Evolutionary conservation across 2,113 vertebrate species (phyloP).

Genomic region (Verasper variegatus): DNA sequence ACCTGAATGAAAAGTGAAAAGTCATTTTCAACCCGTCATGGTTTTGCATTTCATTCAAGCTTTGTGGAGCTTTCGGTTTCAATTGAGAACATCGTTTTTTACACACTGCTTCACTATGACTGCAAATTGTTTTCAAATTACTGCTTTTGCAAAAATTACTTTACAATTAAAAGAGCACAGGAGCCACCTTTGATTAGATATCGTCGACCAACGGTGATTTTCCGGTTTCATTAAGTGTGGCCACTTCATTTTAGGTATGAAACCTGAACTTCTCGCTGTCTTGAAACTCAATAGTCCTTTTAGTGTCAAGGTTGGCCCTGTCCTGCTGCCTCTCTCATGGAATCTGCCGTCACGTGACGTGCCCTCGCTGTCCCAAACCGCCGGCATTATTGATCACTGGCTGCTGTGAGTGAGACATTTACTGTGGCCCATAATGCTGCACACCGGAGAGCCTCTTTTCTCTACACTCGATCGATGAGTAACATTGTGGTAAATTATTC

Average conservation of each 20-base stretch:
- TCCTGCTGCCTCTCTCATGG: slow-evolving; percentile 69
- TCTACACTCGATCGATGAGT: slow-evolving; percentile 42
- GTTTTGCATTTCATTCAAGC: not conserved
- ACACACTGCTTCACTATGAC: not conserved
- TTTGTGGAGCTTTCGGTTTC: not conserved
- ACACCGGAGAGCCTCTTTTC: slow-evolving; percentile 32
- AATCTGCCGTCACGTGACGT: slow-evolving; percentile 73
- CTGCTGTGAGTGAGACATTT: slow-evolving; percentile 61
- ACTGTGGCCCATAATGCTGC: slow-evolving; percentile 55
- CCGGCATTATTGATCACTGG: slow-evolving; percentile 69
- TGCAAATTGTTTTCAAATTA: not conserved
- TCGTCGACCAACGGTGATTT: slow-evolving; percentile 40
- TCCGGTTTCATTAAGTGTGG: slow-evolving; percentile 70
- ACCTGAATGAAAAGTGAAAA: slow-evolving; percentile 53
- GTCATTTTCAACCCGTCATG: slow-evolving; percentile 7
- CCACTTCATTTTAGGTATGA: slow-evolving; percentile 70
- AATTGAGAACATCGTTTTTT: not conserved
- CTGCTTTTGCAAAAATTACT: not conserved
- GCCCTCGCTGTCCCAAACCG: slow-evolving; percentile 56
- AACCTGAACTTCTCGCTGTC: slow-evolving; percentile 71
- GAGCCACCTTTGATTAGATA: slow-evolving; percentile 10
- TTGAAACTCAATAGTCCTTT: slow-evolving; percentile 81
- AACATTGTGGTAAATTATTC: slow-evolving; percentile 58
- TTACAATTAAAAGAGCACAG: not conserved
- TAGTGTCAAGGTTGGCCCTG: slow-evolving; percentile 73